phyloP scores from a whole-genome alignment of 2,113 vertebrate species.

The Cynopterus brachyotis region DNA sequence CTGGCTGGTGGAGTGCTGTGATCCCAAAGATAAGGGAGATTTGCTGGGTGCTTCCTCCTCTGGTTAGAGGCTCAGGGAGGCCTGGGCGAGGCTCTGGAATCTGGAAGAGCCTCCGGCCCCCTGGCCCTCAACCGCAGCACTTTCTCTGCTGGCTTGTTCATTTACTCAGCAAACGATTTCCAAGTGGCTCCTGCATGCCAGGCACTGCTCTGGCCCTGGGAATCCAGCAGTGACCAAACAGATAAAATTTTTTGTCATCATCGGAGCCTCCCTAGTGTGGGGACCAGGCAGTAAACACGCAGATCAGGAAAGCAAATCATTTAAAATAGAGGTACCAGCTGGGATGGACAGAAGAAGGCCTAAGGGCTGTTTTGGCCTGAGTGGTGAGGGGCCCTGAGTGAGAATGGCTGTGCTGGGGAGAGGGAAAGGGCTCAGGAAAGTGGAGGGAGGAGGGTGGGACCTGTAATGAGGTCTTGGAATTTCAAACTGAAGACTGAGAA shows the following conservation, averaged over 20 bases:
- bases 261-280: background rate
- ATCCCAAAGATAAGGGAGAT: conserved; percentile 43
- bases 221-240: background rate
- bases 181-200: background rate
- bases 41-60: background rate
- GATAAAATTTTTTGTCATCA: background rate
- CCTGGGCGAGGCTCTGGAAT: conserved; percentile 40
- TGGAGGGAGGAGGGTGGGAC: background rate
- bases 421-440: accelerated
- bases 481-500: conserved; percentile 36
- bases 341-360: background rate
- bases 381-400: background rate
- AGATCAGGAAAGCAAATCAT: background rate
- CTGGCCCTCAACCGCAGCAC: background rate
- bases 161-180: conserved; percentile 25
- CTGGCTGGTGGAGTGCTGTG: background rate
- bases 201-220: background rate
- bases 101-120: background rate
- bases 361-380: background rate
- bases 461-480: conserved; percentile 54
- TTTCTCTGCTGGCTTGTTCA: background rate
- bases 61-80: background rate
- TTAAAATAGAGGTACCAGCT: background rate
- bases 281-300: background rate
- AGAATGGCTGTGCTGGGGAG: background rate